Conservation (phyloP, 2,888 invertebrate species). For the Buathra laborator region DNA sequence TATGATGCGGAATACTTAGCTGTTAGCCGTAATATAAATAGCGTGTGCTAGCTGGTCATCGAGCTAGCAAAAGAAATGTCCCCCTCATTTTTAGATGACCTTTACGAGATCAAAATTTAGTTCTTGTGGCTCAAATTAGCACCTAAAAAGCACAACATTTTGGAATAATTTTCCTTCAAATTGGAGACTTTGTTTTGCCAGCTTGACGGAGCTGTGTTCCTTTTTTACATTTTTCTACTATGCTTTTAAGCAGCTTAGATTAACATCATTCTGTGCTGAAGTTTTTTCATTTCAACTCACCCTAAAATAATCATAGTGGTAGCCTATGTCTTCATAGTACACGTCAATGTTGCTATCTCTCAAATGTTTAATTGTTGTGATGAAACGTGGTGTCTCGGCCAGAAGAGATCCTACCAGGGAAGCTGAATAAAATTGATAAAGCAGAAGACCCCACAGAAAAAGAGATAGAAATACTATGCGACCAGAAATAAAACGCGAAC, state of each 20-base stretch:
- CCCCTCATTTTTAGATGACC: too few species aligned
- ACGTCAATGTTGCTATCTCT: slow-evolving; percentile 79
- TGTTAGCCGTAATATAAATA: too few species aligned
- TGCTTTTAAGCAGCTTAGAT: neutral
- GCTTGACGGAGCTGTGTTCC: neutral
- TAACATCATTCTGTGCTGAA: neutral
- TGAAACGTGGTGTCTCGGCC: slow-evolving; percentile 79
- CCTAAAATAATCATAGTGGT: slow-evolving; percentile 78
- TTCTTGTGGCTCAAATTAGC: too few species aligned
- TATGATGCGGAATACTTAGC: too few species aligned
- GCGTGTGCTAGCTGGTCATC: too few species aligned
- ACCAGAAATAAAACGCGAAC: slow-evolving; percentile 85
- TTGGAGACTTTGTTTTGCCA: too few species aligned
- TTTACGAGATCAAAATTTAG: too few species aligned
- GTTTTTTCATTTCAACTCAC: slow-evolving; percentile 69
- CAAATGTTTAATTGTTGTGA: slow-evolving; percentile 78
- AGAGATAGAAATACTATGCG: slow-evolving; percentile 79
- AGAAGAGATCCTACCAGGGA: slow-evolving; percentile 82
- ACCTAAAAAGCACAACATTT: too few species aligned
- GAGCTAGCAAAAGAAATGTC: too few species aligned
- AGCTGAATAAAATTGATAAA: slow-evolving; percentile 83
- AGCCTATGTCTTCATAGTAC: slow-evolving; percentile 79
- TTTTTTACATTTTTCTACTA: neutral
- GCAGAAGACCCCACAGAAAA: slow-evolving; percentile 79
- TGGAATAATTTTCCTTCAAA: too few species aligned